These are phyloP conservation scores for Rhea pennata DNA, from an alignment of 2,113 vertebrate species.

Conservation along the genomic window DNA sequence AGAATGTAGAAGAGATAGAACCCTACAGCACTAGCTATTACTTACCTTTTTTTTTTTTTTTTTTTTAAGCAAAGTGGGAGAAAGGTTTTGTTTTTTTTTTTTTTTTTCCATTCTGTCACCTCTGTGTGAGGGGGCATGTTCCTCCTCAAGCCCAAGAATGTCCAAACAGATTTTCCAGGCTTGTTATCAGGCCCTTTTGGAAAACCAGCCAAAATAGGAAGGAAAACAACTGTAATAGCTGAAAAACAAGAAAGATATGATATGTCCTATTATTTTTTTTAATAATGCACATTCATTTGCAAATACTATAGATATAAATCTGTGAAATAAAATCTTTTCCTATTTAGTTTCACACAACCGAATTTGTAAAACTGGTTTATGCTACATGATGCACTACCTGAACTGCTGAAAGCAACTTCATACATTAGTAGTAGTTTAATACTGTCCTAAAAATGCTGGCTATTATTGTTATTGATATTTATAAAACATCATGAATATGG, in stretches of 20 bases:
- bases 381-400: background rate
- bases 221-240: background rate
- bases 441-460: background rate
- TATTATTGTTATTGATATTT: background rate
- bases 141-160: background rate
- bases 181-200: accelerated
- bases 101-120: too few species aligned
- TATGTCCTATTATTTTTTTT: background rate
- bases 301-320: background rate
- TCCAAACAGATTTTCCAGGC: accelerated
- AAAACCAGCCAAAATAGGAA: background rate
- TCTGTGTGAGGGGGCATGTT: background rate
- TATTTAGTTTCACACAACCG: background rate
- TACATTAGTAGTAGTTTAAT: background rate
- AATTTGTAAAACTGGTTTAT: background rate
- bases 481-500: background rate
- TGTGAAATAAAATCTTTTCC: background rate
- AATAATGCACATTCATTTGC: background rate
- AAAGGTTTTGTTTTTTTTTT: too few species aligned
- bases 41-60: too few species aligned
- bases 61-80: too few species aligned
- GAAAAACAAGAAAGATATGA: background rate
- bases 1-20: background rate
- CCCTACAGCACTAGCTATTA: background rate
- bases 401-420: background rate